phyloP scores from a whole-genome alignment of 2,888 invertebrate genomes.

The Stenichneumon culpator region DNA sequence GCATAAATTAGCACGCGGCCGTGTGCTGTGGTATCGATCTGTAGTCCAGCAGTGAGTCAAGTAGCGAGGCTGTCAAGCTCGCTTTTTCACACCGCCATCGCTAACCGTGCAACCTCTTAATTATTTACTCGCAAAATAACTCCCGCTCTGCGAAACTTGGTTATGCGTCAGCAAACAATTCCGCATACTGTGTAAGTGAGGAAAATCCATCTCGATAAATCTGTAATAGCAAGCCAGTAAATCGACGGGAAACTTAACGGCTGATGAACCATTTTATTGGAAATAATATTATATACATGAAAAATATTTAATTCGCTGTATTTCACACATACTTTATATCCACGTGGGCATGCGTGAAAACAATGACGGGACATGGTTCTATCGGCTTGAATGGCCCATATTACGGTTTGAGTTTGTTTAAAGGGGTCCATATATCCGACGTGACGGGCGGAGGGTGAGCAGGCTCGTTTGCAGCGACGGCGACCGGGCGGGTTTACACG shows the following conservation, averaged over 20 bases:
- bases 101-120: neutral
- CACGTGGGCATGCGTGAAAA: neutral
- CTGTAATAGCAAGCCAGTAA: neutral
- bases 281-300: neutral
- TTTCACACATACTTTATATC: too few relatives aligned
- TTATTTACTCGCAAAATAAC: conserved; percentile 1
- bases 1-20: neutral
- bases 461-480: conserved; percentile 46
- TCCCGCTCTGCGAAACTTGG: neutral
- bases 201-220: neutral
- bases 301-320: too few relatives aligned
- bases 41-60: conserved; percentile 1
- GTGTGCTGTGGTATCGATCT: conserved; percentile 7
- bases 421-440: conserved; percentile 80
- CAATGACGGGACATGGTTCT: conserved; percentile 75
- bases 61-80: neutral
- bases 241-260: neutral
- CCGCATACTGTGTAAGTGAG: neutral
- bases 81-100: neutral
- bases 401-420: conserved; percentile 81
- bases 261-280: neutral
- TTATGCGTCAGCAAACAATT: neutral
- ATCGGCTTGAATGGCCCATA: conserved; percentile 83
- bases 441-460: conserved; percentile 58
- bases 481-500: conserved; percentile 33